Evolutionary conservation across 2,888 invertebrate species (phyloP), one percentile per base, ranked within the genome.

Genomic region (Drosophila robusta): DNA sequence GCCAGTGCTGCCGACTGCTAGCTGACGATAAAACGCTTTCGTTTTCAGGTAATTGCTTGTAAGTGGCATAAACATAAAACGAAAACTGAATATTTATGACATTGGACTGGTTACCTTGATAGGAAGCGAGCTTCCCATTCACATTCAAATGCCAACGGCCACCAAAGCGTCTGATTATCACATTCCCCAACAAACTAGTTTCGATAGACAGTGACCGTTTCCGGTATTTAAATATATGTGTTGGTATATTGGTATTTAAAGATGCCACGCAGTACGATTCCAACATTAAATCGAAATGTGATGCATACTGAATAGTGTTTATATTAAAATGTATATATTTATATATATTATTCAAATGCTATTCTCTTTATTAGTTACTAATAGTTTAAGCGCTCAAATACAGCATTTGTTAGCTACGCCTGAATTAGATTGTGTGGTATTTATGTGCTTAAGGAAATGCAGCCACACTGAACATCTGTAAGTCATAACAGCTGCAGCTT

Each of bases 11-110:
- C 42, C 42, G 71, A 61, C 83, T 86, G 82, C 63, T 75, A 52
- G 78, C 67, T 72, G 65, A 66, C 86, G 88, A 84, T 84, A 84
- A 84, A 87, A 84, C 78, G 88, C 85, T 82, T 84, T 88, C 83
- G 87, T 73, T 88, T 80, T 86, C 87, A 82, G 83, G 83, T 87
- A 88, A 86, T 87, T 87, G 88, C 86, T 87, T 87, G 86, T 83
- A 83, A 87, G 85, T 85, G 85, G 85, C 73, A 85, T 81, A 85
- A 85, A 74, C 82, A 81, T 83, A 77, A 87, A 84, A 77, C 78
- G 70, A 65, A 80, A 76, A 77, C 58, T 75, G 75, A 77, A 77
- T 75, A 78, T 77, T 77, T 77, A 77, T 66, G 70, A 70, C 65
- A 82, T 65, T 70, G 38, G 51, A 46, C 45, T 41, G 32, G 14